Conservation (phyloP, 2,113 vertebrate species). For the Melierax canorus region DNA sequence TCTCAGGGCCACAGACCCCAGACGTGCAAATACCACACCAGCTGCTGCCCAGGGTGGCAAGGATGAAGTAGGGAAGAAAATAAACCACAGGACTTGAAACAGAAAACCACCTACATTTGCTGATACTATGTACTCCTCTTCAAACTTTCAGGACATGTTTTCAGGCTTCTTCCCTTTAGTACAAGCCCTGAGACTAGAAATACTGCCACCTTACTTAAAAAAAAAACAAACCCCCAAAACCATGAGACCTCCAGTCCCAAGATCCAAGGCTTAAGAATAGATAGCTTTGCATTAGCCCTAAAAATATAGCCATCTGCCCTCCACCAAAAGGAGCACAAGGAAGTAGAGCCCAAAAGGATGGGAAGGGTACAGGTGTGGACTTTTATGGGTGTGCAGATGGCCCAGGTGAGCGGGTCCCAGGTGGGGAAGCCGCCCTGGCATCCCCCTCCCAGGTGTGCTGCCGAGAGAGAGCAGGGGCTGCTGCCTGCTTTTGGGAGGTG, state of each 20-base stretch:
- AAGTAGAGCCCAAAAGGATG: neutral
- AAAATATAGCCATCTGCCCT: neutral
- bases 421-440: neutral
- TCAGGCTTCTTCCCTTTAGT: neutral
- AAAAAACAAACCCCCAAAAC: too few relatives aligned
- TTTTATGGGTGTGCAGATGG: neutral
- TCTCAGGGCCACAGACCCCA: neutral
- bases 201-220: neutral
- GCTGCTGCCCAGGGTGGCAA: neutral
- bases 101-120: neutral
- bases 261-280: neutral
- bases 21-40: fast-evolving
- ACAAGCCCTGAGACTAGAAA: neutral
- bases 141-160: neutral
- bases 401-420: fast-evolving
- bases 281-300: neutral
- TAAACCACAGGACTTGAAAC: neutral
- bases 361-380: fast-evolving
- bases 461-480: neutral
- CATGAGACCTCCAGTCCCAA: neutral
- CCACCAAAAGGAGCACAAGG: neutral
- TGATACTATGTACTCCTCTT: neutral
- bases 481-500: neutral
- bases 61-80: neutral
- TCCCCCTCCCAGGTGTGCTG: neutral